Evolutionary conservation across 2,797 vertebrate species (phyloP), one percentile per base, ranked within the genome.

Genomic region (Bovichtus variegatus): DNA sequence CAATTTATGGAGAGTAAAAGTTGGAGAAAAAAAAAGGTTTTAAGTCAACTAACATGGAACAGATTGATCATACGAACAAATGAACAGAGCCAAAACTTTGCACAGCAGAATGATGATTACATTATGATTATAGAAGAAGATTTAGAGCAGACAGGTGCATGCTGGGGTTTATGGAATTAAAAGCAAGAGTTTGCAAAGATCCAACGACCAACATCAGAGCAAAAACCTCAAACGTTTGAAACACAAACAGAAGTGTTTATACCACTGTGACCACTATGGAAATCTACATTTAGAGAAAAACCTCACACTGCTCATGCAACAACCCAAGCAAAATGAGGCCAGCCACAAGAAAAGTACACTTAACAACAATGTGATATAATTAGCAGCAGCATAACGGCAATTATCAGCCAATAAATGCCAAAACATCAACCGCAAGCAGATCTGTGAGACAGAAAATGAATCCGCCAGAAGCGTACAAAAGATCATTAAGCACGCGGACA

Each of bases 341-440:
- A 51, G 21, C 9, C 21, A n/a, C 49, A 21, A 27, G 11, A 11
- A 27, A 34, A 31, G 8, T 43, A 3, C 15, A 43, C 41, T 16
- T 4, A 0, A 59, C 19, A 9, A 36, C 21, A 27, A 27, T 59
- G 10, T 15, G 62, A 21, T 15, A 18, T 18, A 5, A 31, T 25
- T 5, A 31, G 46, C 29, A 46, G 41, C 19, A 4, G 19, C 6
- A 49, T 47, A 50, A 25, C 18, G n/a, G 18, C 58, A 29, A 29
- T 50, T 7, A 50, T 40, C 59, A 27, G 29, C 27, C 0, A 2
- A 36, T 21, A 58, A 11, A 66, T 19, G 13, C 10, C 53, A 59
- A 23, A 58, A 41, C 44, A 40, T 47, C 41, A n/a, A 47, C 16
- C 29, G 58, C 51, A 49, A 53, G 43, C 23, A 65, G 16, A 65